Percentiles rank a stretch among this genome's conserved stretches.
Evolutionary conservation across 2,888 invertebrate species (phyloP).

Genomic region (Drosophila colorata): DNA sequence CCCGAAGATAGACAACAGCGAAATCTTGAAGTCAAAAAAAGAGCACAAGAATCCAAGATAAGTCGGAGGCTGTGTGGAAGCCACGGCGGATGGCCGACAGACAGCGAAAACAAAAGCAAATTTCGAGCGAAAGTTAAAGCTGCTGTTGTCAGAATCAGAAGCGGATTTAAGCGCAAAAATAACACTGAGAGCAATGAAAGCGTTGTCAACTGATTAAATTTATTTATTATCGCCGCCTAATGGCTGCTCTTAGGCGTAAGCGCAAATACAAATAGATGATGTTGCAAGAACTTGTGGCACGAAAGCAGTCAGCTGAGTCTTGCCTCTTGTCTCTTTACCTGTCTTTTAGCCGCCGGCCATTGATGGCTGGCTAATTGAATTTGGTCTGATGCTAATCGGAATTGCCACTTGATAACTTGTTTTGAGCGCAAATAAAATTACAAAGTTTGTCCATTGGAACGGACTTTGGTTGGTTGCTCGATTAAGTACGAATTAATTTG

Average conservation of each 20-base stretch:
- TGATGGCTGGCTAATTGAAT: constrained; percentile 49
- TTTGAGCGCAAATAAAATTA: constrained; percentile 4
- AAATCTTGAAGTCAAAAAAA: constrained; percentile 48
- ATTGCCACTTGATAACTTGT: constrained; percentile 3
- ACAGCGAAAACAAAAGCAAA: constrained; percentile 12
- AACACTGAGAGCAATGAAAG: constrained; percentile 31
- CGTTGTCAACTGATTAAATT: constrained; percentile 62
- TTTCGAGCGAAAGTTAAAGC: constrained; percentile 51
- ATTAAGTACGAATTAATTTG: too few species aligned
- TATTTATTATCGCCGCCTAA: constrained; percentile 55
- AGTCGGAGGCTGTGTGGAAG: constrained; percentile 27
- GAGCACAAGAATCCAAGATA: constrained; percentile 51
- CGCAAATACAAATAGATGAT: too few species aligned
- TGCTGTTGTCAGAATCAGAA: constrained; percentile 27
- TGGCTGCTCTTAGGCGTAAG: constrained; percentile 31
- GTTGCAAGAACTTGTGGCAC: constrained; percentile 1
- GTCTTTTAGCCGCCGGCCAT: constrained; percentile 15
- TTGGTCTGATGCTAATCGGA: constrained; percentile 48
- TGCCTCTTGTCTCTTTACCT: not conserved
- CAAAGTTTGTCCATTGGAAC: not conserved
- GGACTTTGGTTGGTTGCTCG: too few species aligned
- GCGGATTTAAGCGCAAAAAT: constrained; percentile 31
- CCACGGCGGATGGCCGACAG: constrained; percentile 30
- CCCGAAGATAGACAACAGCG: constrained; percentile 28
- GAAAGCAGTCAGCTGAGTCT: constrained; percentile 9